Conservation (phyloP, 2,888 invertebrate genomes). For the Colletes collaris region DNA sequence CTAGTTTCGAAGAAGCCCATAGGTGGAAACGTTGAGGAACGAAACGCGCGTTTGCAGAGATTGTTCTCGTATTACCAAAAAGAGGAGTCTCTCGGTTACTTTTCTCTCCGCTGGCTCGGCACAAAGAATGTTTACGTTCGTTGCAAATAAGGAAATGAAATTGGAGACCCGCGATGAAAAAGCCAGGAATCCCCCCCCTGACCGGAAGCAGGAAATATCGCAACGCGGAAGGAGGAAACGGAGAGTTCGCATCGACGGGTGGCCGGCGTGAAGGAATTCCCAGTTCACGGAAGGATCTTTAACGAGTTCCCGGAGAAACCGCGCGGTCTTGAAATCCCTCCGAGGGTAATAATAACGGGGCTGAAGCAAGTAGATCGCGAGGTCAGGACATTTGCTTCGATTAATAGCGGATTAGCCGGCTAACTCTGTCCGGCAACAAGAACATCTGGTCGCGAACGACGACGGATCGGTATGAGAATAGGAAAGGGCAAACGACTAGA, state of each 20-base stretch:
- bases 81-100: too few species aligned
- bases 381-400: slow-evolving; percentile 55
- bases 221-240: slow-evolving; percentile 42
- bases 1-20: too few species aligned
- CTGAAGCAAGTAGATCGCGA: slow-evolving; percentile 41
- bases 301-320: slow-evolving; percentile 29
- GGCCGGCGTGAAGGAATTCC: slow-evolving; percentile 14
- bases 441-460: slow-evolving; percentile 43
- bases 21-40: too few species aligned
- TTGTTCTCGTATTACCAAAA: too few species aligned
- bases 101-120: too few species aligned
- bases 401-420: slow-evolving; percentile 48
- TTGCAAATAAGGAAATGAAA: not conserved
- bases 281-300: slow-evolving; percentile 2
- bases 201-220: not conserved
- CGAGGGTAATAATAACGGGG: slow-evolving; percentile 41
- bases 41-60: too few species aligned
- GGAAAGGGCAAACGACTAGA: slow-evolving; percentile 1
- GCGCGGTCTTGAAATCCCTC: slow-evolving; percentile 42
- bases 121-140: too few species aligned
- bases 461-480: slow-evolving; percentile 49
- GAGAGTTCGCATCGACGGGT: not conserved
- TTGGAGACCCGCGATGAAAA: not conserved
- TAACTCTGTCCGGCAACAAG: slow-evolving; percentile 49
- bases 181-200: not conserved